Base-by-base conservation (phyloP, 2,113 vertebrate species). In the Oryzias melastigma region DNA sequence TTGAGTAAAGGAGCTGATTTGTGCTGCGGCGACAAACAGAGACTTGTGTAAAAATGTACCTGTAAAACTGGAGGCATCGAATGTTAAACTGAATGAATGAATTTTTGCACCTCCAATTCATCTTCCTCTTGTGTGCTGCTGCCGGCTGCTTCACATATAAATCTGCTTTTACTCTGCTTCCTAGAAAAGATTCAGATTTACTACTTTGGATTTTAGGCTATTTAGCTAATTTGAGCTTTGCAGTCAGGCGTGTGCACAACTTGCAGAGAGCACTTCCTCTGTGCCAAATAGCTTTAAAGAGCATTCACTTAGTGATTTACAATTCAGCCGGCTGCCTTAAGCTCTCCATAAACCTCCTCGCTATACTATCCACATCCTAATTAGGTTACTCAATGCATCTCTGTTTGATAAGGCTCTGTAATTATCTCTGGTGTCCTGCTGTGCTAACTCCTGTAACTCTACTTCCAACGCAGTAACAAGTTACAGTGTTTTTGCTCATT, bases 371-470 rank as follows among this genome's bases (percentile, higher is more conserved):
- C 48, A 71, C 68, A 75, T 55, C 64, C 71, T 91, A 91, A 91
- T 90, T 61, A 87, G 87, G 80, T 85, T 87, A 80, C 71, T 84
- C 89, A 74, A 81, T 80, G 71, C 72, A 62, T 62, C 74, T 79
- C 71, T 52, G 62, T 58, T 59, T 66, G 74, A 81, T 86, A 81
- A 79, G 73, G 52, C 70, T 68, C 68, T 83, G 68, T 87, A 90
- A 91, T 91, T 89, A 87, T 81, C 81, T 59, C 73, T 17, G 52
- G 45, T 85, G 78, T 88, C 85, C 84, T 80, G 71, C 85, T 78
- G 75, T 43, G 77, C 78, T 35, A 67, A 64, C 72, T 71, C 77
- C 81, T 79, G 64, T 85, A 83, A 86, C 73, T 68, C 58, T 19
- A 54, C 59, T 65, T 62, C 65, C 64, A 65, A 64, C 75, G 57